phyloP scores from a whole-genome alignment of 1,140 invertebrate species.

The Armadillidium nasatum region DNA sequence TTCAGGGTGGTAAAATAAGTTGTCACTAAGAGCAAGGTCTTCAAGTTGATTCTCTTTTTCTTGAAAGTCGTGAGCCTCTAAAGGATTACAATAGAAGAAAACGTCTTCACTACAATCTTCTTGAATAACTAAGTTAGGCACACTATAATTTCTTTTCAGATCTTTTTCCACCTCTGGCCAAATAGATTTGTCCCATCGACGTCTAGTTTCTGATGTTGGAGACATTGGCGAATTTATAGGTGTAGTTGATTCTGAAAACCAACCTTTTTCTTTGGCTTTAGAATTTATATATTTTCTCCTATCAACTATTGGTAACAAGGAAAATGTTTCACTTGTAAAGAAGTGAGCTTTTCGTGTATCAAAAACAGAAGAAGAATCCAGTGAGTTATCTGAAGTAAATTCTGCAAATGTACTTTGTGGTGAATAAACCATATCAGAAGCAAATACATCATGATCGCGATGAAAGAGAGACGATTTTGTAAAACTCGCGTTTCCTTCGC shows the following conservation, averaged over 20 bases:
- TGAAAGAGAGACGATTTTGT: conserved; percentile 2
- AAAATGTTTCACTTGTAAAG: neutral
- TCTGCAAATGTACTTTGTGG: neutral
- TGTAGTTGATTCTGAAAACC: conserved; percentile 19
- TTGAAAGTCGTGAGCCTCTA: too few species aligned
- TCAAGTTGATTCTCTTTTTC: too few species aligned
- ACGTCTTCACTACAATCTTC: too few species aligned
- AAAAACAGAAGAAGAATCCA: conserved; percentile 27
- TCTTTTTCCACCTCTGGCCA: conserved; percentile 41
- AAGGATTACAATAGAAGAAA: too few species aligned
- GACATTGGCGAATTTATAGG: conserved; percentile 32
- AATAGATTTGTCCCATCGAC: conserved; percentile 40
- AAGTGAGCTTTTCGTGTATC: neutral
- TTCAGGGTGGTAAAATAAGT: too few species aligned
- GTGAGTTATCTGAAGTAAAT: conserved; percentile 28
- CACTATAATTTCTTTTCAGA: conserved; percentile 38
- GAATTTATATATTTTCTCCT: neutral
- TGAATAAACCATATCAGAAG: neutral
- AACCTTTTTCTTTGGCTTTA: conserved; percentile 8
- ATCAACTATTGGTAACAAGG: neutral
- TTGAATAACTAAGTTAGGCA: conserved; percentile 26
- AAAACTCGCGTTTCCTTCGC: conserved; percentile 20
- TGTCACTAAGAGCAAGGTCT: too few species aligned
- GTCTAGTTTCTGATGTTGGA: conserved; percentile 37
- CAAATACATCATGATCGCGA: too few species aligned